Evolutionary conservation across 2,113 vertebrate genomes (phyloP).

Genomic region (Cygnus buccinator): DNA sequence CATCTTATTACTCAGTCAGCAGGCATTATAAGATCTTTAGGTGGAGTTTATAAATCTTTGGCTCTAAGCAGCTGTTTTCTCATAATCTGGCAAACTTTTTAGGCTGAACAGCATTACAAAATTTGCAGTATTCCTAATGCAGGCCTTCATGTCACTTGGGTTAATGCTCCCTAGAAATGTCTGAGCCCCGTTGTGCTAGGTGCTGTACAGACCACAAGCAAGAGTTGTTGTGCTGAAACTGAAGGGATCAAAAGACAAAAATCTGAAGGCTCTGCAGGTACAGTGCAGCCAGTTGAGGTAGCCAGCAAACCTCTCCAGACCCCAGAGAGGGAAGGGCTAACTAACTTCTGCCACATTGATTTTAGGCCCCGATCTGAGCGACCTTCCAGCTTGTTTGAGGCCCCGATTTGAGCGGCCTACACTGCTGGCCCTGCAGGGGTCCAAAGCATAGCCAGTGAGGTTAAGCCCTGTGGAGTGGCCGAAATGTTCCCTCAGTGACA

Average conservation of each 20-base stretch:
- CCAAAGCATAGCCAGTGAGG: neutral
- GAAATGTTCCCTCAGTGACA: neutral
- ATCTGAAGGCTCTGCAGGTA: neutral
- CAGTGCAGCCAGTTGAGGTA: neutral
- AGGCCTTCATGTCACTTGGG: neutral
- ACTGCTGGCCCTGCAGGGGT: neutral
- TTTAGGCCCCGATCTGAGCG: neutral
- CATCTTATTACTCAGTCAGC: neutral
- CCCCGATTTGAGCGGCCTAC: neutral
- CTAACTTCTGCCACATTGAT: neutral
- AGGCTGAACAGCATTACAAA: neutral
- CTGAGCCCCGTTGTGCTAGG: neutral
- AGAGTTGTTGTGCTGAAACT: neutral
- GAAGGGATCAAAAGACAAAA: neutral
- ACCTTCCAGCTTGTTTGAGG: neutral
- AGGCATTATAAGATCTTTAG: neutral
- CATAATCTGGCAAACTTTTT: neutral
- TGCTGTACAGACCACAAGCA: fast-evolving
- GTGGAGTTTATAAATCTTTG: neutral
- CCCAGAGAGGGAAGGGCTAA: fast-evolving
- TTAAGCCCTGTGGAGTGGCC: neutral
- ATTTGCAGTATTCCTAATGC: neutral
- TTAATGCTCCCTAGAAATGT: neutral
- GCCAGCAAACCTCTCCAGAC: neutral
- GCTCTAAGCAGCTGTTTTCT: neutral